Percentiles rank a stretch among this genome's conserved stretches.
phyloP scores from a whole-genome alignment of 2,797 vertebrate species.

The Australoheros facetus region DNA sequence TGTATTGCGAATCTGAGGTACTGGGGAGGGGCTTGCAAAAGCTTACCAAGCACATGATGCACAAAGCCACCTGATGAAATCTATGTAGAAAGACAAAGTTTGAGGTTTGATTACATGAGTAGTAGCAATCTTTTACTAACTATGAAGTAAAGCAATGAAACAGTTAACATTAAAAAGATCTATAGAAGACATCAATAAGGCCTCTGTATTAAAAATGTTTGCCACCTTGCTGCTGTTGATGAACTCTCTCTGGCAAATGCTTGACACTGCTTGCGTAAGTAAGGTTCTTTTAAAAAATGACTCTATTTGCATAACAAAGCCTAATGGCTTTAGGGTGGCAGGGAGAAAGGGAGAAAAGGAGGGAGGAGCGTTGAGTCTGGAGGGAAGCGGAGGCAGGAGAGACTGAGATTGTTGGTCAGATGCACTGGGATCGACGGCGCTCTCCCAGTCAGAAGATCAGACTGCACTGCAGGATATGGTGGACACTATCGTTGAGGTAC shows the following conservation, averaged over 20 bases:
- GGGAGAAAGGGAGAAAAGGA: constrained; percentile 53
- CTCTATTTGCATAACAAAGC: constrained; percentile 84
- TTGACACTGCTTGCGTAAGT: constrained; percentile 81
- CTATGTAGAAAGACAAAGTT: background rate
- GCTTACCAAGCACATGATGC: background rate
- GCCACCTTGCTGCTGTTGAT: constrained; percentile 62
- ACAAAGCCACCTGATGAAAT: constrained; percentile 6
- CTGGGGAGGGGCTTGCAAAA: background rate
- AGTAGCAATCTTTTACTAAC: constrained; percentile 28
- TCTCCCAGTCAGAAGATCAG: constrained; percentile 40
- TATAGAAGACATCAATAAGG: constrained; percentile 52
- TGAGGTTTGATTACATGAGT: constrained; percentile 11
- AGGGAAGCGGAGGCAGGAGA: constrained; percentile 42
- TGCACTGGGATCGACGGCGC: constrained; percentile 41
- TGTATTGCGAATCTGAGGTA: rapidly evolving
- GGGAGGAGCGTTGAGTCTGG: constrained; percentile 33
- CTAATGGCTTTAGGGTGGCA: constrained; percentile 60
- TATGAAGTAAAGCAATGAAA: constrained; percentile 31
- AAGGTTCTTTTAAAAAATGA: constrained; percentile 74
- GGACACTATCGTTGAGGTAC: constrained; percentile 15
- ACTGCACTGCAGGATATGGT: constrained; percentile 49
- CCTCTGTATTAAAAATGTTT: constrained; percentile 53
- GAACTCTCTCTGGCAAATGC: constrained; percentile 72
- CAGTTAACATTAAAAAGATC: constrained; percentile 41
- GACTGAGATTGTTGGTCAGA: constrained; percentile 46